These are phyloP conservation scores for Forbesichthys agassizii DNA, from an alignment of 2,113 vertebrate genomes.

Conservation along the genomic window DNA sequence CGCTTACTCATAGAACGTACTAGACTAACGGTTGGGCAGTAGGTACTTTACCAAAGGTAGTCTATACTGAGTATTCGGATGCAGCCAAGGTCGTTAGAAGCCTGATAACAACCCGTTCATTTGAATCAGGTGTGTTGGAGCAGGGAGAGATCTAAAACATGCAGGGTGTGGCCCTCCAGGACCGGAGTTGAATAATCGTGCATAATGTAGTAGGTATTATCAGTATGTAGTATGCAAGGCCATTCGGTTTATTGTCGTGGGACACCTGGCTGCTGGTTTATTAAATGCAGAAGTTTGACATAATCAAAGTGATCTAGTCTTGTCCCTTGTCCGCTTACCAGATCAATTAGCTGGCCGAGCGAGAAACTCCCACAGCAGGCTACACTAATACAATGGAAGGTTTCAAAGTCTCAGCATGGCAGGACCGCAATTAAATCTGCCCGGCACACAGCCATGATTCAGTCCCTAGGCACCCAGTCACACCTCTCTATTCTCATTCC, in stretches of 20 bases:
- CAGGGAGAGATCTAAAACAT: too few species aligned
- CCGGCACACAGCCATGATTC: conserved; percentile 14
- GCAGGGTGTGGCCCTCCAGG: too few species aligned
- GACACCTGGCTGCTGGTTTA: too few species aligned
- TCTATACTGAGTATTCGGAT: too few species aligned
- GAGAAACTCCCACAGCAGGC: conserved; percentile 34
- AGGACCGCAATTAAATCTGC: conserved; percentile 23
- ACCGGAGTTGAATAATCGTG: background rate
- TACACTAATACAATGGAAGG: conserved; percentile 39
- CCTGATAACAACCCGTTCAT: too few species aligned
- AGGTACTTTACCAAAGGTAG: too few species aligned
- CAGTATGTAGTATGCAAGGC: background rate
- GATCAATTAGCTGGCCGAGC: conserved; percentile 1
- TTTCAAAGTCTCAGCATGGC: conserved; percentile 30
- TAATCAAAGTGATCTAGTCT: conserved; percentile 11
- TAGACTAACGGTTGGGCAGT: too few species aligned
- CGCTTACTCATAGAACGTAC: too few species aligned
- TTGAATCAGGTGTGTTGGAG: too few species aligned
- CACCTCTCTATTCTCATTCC: background rate
- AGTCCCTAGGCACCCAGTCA: conserved; percentile 21
- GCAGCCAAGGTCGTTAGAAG: too few species aligned
- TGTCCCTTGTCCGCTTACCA: conserved; percentile 8
- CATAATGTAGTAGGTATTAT: background rate
- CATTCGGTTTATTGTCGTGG: too few species aligned
- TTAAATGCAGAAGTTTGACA: background rate